These are phyloP conservation scores for Sarcophaga subvicina DNA, from an alignment of 2,888 invertebrate species.

Conservation along the genomic window DNA sequence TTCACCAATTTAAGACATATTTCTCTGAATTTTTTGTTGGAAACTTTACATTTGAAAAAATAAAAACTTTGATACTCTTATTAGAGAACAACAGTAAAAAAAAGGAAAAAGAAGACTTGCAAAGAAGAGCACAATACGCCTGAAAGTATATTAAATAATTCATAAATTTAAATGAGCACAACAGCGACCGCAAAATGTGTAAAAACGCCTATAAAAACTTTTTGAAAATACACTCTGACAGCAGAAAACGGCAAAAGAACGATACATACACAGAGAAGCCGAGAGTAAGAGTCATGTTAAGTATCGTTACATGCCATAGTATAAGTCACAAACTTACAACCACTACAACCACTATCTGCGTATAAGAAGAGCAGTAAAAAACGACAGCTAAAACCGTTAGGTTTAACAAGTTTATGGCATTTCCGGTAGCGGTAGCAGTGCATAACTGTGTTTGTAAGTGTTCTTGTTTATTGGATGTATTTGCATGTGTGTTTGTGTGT, in stretches of 20 bases:
- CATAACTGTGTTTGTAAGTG: background rate
- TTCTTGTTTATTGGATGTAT: background rate
- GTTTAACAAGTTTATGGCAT: constrained; percentile 36
- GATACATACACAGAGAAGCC: background rate
- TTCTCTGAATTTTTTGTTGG: background rate
- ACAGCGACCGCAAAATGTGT: background rate
- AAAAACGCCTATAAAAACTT: constrained; percentile 6
- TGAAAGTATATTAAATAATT: constrained; percentile 46
- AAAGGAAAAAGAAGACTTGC: background rate
- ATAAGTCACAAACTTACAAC: background rate
- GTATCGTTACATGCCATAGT: background rate
- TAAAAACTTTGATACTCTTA: background rate
- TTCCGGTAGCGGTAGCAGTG: constrained; percentile 28
- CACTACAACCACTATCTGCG: background rate
- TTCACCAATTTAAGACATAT: background rate
- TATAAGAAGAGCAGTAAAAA: background rate
- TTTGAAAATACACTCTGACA: background rate
- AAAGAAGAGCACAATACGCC: constrained; percentile 7
- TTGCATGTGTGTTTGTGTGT: background rate
- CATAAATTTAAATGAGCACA: constrained; percentile 19
- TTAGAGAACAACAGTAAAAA: no score
- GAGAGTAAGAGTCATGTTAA: no score
- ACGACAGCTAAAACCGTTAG: constrained; percentile 6
- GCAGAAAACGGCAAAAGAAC: background rate
- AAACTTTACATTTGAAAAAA: background rate